Evolutionary conservation across 2,888 invertebrate genomes (phyloP), one percentile per base, ranked within the genome.

Genomic region (Dynastes tityus): DNA sequence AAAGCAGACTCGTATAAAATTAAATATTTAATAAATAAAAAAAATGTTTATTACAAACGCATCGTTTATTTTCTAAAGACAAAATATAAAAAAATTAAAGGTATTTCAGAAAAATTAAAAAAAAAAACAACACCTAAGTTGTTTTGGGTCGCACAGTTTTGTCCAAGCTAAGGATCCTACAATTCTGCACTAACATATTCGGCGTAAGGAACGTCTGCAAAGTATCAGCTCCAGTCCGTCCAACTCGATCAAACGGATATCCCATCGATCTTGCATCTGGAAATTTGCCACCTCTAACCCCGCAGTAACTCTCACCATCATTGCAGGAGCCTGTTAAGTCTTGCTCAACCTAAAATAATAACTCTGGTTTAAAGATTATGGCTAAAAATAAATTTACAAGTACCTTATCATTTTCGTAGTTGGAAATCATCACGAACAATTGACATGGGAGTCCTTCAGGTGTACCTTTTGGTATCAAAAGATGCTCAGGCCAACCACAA

Each of bases 401-500:
- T 9, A 91, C 82, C 91, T 90, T 84, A 58, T 80, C 79, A 5
- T 73, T 71, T 1, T 63, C 77, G 49, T 73, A 73, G 29, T 96
- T 92, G 76, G 95, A 94, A 78, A 96, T 90, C 95, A 96, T 95
- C 63, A 91, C 93, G 87, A 95, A 96, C 55, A 96, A 89, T 82
- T 94, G 92, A 84, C 93, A 92, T 0, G 90, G 88, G 88, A 91
- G 92, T 0, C 96, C 96, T 78, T 91, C 90, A 0, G 90, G 85
- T 2, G 87, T 93, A 2, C 96, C 96, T 88, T 92, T 94, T 0
- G 96, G 94, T 49, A 95, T 82, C 5, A 96, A 90, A 92, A 96
- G 91, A 88, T 96, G 95, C 80, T 95, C 93, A 0, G 96, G 96
- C 95, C 96, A 96, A 73, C 96, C 96, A 84, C 96, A 97, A 80